Evolutionary conservation across 1,140 invertebrate species (phyloP).

Genomic region (Rhopalosiphum maidis): DNA sequence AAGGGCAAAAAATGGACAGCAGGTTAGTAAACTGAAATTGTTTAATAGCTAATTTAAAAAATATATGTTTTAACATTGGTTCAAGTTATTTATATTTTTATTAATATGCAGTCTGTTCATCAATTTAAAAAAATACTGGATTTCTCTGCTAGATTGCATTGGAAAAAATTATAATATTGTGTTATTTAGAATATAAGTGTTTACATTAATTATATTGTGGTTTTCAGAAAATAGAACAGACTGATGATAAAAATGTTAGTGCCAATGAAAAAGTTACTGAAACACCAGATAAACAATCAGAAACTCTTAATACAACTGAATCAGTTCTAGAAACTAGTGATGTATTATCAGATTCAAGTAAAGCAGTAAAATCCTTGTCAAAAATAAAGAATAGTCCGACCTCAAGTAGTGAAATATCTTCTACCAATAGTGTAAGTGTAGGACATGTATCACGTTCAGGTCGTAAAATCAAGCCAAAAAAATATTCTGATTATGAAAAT

Average conservation of each 20-base stretch:
- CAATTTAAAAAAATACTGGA: too few species aligned
- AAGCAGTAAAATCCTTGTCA: not conserved
- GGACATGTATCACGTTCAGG: conserved; percentile 76
- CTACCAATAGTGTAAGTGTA: conserved; percentile 30
- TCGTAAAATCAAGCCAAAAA: conserved; percentile 77
- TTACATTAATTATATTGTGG: not conserved
- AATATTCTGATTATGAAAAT: conserved; percentile 58
- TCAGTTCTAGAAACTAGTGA: conserved; percentile 1
- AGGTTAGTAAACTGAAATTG: not conserved
- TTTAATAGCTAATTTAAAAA: too few species aligned
- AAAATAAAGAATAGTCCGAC: conserved; percentile 31
- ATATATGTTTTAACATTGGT: too few species aligned
- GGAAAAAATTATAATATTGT: too few species aligned
- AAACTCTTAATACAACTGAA: not conserved
- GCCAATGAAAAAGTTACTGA: not conserved
- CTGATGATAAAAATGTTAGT: not conserved
- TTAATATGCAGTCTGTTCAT: too few species aligned
- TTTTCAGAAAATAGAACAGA: conserved; percentile 20
- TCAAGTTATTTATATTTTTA: too few species aligned
- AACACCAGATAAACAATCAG: not conserved
- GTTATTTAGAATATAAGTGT: too few species aligned
- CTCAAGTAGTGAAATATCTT: conserved; percentile 25
- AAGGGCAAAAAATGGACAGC: not conserved
- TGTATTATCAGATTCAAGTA: not conserved
- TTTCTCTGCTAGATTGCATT: too few species aligned